These are phyloP conservation scores for Andrena camellia DNA, from an alignment of 2,888 invertebrate species.

Conservation along the genomic window DNA sequence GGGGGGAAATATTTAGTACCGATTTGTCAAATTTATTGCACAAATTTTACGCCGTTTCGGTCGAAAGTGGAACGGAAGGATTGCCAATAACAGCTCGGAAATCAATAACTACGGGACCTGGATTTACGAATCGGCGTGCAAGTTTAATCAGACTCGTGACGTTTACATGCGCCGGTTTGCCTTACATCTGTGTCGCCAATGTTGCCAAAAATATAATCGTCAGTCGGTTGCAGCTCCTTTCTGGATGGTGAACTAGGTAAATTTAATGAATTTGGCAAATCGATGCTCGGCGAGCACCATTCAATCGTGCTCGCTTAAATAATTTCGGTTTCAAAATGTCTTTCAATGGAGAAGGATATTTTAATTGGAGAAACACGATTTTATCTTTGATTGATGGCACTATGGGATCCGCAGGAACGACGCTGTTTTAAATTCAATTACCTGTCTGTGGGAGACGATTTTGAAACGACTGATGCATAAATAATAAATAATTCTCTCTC, in stretches of 20 bases:
- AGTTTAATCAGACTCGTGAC: conserved; percentile 35
- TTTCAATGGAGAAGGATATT: too few relatives aligned
- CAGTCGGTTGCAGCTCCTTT: neutral
- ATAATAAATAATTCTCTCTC: too few relatives aligned
- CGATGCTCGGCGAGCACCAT: too few relatives aligned
- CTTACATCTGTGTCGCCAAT: neutral
- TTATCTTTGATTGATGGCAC: too few relatives aligned
- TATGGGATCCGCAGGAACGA: too few relatives aligned
- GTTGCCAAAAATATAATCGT: neutral
- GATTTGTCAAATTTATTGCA: conserved; percentile 43
- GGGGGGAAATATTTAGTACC: neutral
- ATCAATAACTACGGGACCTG: conserved; percentile 35
- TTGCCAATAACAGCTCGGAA: conserved; percentile 47
- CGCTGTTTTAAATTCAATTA: too few relatives aligned
- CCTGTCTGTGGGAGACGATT: too few relatives aligned
- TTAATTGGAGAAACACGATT: too few relatives aligned
- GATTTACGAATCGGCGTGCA: conserved; percentile 35
- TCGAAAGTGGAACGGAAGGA: conserved; percentile 45
- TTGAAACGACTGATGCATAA: too few relatives aligned
- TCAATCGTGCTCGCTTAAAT: too few relatives aligned
- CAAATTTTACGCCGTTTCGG: conserved; percentile 41
- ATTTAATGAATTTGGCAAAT: neutral
- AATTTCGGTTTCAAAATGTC: too few relatives aligned
- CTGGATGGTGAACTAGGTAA: neutral
- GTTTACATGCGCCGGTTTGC: conserved; percentile 31